Percentiles rank a stretch among this genome's conserved stretches.
phyloP scores from a whole-genome alignment of 2,888 invertebrate genomes.

The Hirtodrosophila cameraria region DNA sequence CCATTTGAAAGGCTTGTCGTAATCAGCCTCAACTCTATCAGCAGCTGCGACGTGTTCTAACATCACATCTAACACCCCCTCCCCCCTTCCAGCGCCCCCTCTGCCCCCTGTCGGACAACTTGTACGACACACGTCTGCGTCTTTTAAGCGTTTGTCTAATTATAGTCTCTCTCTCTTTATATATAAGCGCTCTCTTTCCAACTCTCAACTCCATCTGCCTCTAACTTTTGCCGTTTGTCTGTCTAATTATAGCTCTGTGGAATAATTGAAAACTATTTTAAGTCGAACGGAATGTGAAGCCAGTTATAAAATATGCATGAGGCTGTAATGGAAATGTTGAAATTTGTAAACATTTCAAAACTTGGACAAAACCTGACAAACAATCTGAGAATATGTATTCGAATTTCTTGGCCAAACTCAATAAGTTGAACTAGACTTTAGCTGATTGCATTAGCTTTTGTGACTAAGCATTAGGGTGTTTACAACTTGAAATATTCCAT shows the following conservation, averaged over 20 bases:
- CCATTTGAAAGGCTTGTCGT: constrained; percentile 36
- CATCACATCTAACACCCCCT: constrained; percentile 13
- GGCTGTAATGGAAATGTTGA: constrained; percentile 67
- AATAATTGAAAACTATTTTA: constrained; percentile 71
- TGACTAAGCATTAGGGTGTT: constrained; percentile 10
- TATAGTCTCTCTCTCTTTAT: constrained; percentile 28
- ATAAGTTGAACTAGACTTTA: constrained; percentile 12
- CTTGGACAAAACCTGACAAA: constrained; percentile 25
- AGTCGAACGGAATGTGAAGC: constrained; percentile 55
- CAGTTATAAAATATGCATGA: constrained; percentile 70
- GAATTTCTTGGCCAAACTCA: constrained; percentile 19
- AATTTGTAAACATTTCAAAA: constrained; percentile 57
- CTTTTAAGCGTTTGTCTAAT: constrained; percentile 53
- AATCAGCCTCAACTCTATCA: constrained; percentile 57
- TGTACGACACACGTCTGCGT: constrained; percentile 11
- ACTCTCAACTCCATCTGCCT: constrained; percentile 4
- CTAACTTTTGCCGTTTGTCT: background rate
- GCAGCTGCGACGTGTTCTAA: constrained; percentile 37
- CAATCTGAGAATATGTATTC: constrained; percentile 10
- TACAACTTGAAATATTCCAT: constrained; percentile 12
- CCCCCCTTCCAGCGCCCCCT: background rate
- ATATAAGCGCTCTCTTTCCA: background rate
- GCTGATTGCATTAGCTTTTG: constrained; percentile 7
- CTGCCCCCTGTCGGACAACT: background rate
- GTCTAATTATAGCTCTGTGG: constrained; percentile 61